A percentile compares a stretch with the other conserved stretches of the same genome.
Evolutionary conservation across 2,113 vertebrate species (phyloP).

Genomic region (Paracanthobrama guichenoti): DNA sequence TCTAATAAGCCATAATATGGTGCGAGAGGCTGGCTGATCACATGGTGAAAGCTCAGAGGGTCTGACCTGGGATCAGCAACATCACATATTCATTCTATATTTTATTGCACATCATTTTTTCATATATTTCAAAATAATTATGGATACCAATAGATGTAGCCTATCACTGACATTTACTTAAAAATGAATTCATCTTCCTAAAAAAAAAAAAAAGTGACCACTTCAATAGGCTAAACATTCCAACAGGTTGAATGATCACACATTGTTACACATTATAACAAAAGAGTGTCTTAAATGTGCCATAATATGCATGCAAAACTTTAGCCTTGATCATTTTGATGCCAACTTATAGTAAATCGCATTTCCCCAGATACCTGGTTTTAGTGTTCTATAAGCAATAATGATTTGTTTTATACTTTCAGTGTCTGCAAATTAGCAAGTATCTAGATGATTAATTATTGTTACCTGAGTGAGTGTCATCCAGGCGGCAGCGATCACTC

Average conservation of each 20-base stretch:
- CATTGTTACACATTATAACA: not conserved
- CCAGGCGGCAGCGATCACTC: slow-evolving; percentile 77
- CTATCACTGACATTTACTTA: not conserved
- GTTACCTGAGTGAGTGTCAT: slow-evolving; percentile 82
- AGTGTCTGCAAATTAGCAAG: not conserved
- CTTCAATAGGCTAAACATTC: not conserved
- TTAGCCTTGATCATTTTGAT: not conserved
- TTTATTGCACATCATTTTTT: not conserved
- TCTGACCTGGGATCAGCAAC: not conserved
- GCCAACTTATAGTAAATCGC: not conserved
- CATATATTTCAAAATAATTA: not conserved
- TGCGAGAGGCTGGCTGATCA: slow-evolving; percentile 50
- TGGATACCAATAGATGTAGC: not conserved
- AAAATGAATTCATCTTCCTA: not conserved
- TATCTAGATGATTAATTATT: not conserved
- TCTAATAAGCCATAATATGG: slow-evolving; percentile 58
- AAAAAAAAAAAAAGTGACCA: not conserved
- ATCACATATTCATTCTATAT: not conserved
- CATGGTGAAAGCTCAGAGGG: not conserved
- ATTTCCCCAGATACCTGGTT: not conserved
- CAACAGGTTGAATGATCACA: not conserved
- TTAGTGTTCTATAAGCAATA: not conserved
- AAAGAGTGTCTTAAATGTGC: not conserved
- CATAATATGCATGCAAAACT: slow-evolving; percentile 1
- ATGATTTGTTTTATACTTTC: not conserved